Percentiles rank a stretch among this genome's conserved stretches.
phyloP scores from a whole-genome alignment of 2,113 vertebrate species.

The Fregetta grallaria region DNA sequence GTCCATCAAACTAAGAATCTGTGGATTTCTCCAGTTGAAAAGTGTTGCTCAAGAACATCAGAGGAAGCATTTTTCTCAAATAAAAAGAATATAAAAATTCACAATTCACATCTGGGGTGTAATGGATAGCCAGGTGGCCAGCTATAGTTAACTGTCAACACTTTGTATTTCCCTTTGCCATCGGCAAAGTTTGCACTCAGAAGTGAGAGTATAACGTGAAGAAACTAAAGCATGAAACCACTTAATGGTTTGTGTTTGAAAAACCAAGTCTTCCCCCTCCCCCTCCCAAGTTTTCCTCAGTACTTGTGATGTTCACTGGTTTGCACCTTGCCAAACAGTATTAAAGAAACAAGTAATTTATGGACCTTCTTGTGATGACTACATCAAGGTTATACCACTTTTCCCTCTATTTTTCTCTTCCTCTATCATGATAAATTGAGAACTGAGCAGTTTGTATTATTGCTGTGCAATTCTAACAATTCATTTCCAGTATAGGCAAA shows the following conservation, averaged over 20 bases:
- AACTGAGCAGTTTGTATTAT: background rate
- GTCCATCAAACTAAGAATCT: conserved; percentile 17
- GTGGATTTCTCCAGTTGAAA: conserved; percentile 39
- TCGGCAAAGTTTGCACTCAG: conserved; percentile 64
- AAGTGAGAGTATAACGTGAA: conserved; percentile 60
- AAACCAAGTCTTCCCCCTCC: background rate
- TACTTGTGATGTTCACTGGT: background rate
- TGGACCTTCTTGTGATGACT: background rate
- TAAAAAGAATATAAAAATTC: conserved; percentile 50
- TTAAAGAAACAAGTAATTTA: background rate
- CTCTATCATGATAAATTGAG: background rate
- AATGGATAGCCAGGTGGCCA: conserved; percentile 59
- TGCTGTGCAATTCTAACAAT: background rate
- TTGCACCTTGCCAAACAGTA: background rate
- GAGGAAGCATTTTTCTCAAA: conserved; percentile 34
- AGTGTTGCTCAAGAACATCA: conserved; percentile 39
- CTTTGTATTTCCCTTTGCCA: conserved; percentile 63
- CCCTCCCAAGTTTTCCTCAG: background rate
- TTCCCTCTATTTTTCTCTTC: background rate
- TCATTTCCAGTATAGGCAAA: background rate
- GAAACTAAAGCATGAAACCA: conserved; percentile 48
- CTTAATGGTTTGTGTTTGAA: conserved; percentile 2
- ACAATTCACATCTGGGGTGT: conserved; percentile 64
- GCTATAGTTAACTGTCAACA: conserved; percentile 64
- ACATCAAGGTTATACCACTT: background rate